A percentile compares a stretch with the other conserved stretches of the same genome.
Conservation (phyloP, 1,140 invertebrate species). For the Trichoplusia ni region DNA sequence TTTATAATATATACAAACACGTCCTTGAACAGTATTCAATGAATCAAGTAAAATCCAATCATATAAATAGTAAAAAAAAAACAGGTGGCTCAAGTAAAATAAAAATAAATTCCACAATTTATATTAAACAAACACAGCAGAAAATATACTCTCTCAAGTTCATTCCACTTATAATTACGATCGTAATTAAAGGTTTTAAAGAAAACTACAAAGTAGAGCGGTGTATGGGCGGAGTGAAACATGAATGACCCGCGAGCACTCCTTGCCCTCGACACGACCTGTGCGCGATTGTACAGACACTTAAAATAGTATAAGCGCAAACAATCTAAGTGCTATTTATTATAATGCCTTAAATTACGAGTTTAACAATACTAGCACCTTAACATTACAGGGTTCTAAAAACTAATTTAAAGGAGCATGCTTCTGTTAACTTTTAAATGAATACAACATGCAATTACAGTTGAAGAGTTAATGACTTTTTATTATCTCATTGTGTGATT, state of each 20-base stretch:
- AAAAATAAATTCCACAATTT: too few relatives aligned
- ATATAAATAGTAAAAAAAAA: too few relatives aligned
- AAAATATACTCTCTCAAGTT: too few relatives aligned
- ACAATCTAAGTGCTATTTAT: slow-evolving; percentile 4
- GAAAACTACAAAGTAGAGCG: slow-evolving; percentile 47
- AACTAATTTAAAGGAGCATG: neutral
- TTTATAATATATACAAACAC: too few relatives aligned
- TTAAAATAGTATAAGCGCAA: slow-evolving; percentile 37
- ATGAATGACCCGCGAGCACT: slow-evolving; percentile 53
- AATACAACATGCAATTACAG: neutral
- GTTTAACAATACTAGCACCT: neutral
- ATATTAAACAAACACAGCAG: too few relatives aligned
- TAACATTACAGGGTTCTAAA: neutral
- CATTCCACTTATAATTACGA: neutral
- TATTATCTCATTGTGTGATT: slow-evolving; percentile 25
- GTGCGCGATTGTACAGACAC: slow-evolving; percentile 36
- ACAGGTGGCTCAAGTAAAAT: too few relatives aligned
- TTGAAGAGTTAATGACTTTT: slow-evolving; percentile 19
- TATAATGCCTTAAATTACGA: slow-evolving; percentile 2
- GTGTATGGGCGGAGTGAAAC: slow-evolving; percentile 50
- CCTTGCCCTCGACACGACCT: slow-evolving; percentile 44
- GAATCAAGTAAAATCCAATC: too few relatives aligned
- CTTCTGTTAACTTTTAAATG: neutral
- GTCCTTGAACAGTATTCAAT: too few relatives aligned
- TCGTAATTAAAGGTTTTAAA: slow-evolving; percentile 32